phyloP scores from a whole-genome alignment of 2,113 vertebrate species.

The Amblyornis subalaris region DNA sequence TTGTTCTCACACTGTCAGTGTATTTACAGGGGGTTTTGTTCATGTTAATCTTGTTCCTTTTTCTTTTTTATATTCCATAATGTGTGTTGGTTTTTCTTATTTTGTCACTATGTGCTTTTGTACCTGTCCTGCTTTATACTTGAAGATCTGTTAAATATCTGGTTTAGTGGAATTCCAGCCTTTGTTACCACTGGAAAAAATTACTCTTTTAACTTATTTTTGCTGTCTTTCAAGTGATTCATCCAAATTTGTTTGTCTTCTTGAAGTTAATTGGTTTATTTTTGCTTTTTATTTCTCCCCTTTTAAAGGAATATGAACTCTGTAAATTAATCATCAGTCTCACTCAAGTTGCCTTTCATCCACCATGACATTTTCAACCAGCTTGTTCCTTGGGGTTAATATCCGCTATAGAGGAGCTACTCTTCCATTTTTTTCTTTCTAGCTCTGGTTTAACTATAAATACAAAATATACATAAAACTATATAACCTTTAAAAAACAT shows the following conservation, averaged over 20 bases:
- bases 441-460: not conserved
- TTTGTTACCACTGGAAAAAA: not conserved
- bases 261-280: not conserved
- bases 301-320: not conserved
- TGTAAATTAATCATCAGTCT: not conserved
- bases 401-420: not conserved
- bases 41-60: not conserved
- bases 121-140: not conserved
- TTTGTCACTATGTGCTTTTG: not conserved
- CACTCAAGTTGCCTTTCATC: not conserved
- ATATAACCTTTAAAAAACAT: not conserved
- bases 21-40: not conserved
- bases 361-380: not conserved
- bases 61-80: not conserved
- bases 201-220: not conserved
- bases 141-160: not conserved
- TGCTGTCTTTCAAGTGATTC: not conserved
- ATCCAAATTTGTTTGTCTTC: not conserved
- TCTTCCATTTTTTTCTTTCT: not conserved
- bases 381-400: not conserved
- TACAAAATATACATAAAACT: not conserved
- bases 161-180: not conserved
- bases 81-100: not conserved
- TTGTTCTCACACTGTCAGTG: not conserved
- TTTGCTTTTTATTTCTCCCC: not conserved